These are phyloP conservation scores for Cryptus armator DNA, from an alignment of 2,888 invertebrate species.

Conservation along the genomic window DNA sequence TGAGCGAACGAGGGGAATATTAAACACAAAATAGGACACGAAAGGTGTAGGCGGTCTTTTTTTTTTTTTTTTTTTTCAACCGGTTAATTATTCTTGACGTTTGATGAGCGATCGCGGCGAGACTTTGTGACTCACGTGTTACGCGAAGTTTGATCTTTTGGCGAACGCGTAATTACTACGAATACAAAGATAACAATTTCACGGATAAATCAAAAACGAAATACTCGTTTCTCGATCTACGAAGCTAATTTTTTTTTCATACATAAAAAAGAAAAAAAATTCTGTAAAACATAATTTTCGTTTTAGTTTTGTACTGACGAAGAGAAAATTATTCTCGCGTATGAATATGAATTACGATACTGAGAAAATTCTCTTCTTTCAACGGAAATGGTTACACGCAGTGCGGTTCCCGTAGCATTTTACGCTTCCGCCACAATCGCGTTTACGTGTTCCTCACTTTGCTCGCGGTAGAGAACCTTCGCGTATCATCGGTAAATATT, in stretches of 20 bases:
- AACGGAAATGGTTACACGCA: slow-evolving; percentile 64
- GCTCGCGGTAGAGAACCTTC: neutral
- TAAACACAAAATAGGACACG: slow-evolving; percentile 41
- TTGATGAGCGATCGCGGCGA: slow-evolving; percentile 16
- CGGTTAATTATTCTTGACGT: slow-evolving; percentile 36
- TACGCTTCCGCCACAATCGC: slow-evolving; percentile 54
- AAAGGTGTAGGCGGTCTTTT: neutral
- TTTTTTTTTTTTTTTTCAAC: slow-evolving; percentile 19
- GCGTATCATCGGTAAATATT: slow-evolving; percentile 34
- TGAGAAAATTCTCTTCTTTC: slow-evolving; percentile 47
- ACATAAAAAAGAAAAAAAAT: slow-evolving; percentile 10
- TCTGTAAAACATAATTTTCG: neutral
- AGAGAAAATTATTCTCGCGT: slow-evolving; percentile 28
- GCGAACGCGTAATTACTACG: neutral
- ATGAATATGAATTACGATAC: slow-evolving; percentile 53
- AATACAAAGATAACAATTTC: neutral
- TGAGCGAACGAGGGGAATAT: slow-evolving; percentile 59
- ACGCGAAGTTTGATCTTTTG: neutral
- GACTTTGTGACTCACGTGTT: slow-evolving; percentile 28
- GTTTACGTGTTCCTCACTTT: slow-evolving; percentile 17
- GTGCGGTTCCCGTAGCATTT: slow-evolving; percentile 44
- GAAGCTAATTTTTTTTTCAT: neutral
- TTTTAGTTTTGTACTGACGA: neutral
- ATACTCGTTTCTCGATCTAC: neutral
- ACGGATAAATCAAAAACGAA: too few relatives aligned